phyloP scores from a whole-genome alignment of 2,888 invertebrate species.

The Eupeodes luniger region DNA sequence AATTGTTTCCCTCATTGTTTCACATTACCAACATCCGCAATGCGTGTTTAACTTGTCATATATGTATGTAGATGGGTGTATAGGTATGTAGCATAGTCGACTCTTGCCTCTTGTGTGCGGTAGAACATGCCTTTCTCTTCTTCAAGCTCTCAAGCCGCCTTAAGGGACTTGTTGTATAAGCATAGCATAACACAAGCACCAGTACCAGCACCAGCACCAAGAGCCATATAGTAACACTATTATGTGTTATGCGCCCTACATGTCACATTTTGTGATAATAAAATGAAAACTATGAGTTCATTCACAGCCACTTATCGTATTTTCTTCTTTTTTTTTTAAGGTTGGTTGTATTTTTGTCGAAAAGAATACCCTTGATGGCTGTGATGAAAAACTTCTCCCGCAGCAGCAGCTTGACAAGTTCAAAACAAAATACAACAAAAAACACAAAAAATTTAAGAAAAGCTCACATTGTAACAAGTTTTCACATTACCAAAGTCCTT shows the following conservation, averaged over 20 bases:
- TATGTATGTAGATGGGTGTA: too few relatives aligned
- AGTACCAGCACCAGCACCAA: too few relatives aligned
- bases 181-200: too few relatives aligned
- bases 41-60: slow-evolving; percentile 24
- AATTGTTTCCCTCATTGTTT: slow-evolving; percentile 34
- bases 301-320: slow-evolving; percentile 45
- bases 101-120: background rate
- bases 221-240: background rate
- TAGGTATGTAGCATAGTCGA: too few relatives aligned
- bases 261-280: slow-evolving; percentile 47
- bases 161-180: slow-evolving; percentile 21
- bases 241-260: slow-evolving; percentile 17
- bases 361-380: background rate
- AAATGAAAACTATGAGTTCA: slow-evolving; percentile 48
- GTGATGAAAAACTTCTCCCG: slow-evolving; percentile 40
- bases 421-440: background rate
- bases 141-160: background rate
- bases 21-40: slow-evolving; percentile 40
- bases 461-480: slow-evolving; percentile 42
- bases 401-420: slow-evolving; percentile 7
- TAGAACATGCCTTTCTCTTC: background rate
- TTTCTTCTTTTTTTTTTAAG: background rate
- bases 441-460: background rate
- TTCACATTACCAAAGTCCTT: slow-evolving; percentile 40
- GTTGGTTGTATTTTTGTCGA: background rate